A percentile compares a stretch with the other conserved stretches of the same genome.
These are phyloP conservation scores for Oceanites oceanicus DNA, from an alignment of 2,113 vertebrate species.

Conservation along the genomic window DNA sequence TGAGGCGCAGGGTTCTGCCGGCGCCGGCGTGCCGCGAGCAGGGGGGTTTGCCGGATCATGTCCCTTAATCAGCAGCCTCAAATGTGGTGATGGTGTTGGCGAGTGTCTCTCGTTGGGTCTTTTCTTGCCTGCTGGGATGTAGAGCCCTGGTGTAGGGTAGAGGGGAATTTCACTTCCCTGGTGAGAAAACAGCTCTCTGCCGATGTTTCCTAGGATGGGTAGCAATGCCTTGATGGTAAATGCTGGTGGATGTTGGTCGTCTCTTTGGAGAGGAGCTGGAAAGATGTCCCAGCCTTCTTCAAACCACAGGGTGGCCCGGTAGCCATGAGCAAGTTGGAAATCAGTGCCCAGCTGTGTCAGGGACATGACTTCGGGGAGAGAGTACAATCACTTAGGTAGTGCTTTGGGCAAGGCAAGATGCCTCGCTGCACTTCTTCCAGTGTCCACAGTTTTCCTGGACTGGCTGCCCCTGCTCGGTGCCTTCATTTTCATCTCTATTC, in stretches of 20 bases:
- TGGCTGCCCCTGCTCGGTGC: neutral
- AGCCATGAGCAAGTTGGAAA: neutral
- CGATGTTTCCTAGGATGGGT: fast-evolving
- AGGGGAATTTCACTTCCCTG: neutral
- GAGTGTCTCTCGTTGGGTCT: neutral
- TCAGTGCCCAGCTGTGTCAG: fast-evolving
- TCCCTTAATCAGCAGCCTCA: constrained; percentile 30
- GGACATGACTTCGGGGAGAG: neutral
- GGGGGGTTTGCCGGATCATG: neutral
- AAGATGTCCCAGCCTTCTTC: neutral
- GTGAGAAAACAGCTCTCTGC: neutral
- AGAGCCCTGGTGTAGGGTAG: neutral
- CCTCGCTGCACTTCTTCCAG: fast-evolving
- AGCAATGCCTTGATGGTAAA: fast-evolving
- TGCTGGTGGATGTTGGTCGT: neutral
- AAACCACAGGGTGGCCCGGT: neutral
- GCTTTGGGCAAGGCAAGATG: neutral
- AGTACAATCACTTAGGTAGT: fast-evolving
- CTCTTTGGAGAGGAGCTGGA: neutral
- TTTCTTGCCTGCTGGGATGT: neutral
- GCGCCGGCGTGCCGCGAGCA: neutral
- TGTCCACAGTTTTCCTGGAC: neutral
- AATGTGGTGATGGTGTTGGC: neutral
- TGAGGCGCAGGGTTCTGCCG: constrained; percentile 59
- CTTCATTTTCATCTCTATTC: neutral